Base-by-base conservation (phyloP, 2,797 vertebrate species). In the Pelobates cultripes region DNA sequence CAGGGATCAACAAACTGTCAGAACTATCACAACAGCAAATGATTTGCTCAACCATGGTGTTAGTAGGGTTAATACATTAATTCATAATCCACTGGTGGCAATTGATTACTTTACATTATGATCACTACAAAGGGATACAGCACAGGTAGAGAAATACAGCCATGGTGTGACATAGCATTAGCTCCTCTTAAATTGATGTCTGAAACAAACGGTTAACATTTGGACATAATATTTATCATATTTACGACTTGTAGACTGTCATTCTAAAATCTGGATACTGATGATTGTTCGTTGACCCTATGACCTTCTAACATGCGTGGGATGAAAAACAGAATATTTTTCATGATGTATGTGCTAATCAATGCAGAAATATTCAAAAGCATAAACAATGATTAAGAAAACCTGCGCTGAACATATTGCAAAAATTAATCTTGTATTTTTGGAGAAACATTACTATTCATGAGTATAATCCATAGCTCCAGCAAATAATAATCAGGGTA, bases 321-420 rank as follows among this genome's bases (percentile, higher is more conserved):
- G 28, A 71, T 72, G 68, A 63, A 72, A 70, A 79, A 14, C 55
- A 53, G 45, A 77, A 51, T 77, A 63, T 45, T 79, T 51, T 55
- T 72, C 12, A 15, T 71, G 69, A 79, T 79, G 61, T 72, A 79
- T 79, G 43, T 47, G 43, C 15, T 63, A 78, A 79, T 79, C 55
- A 79, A 63, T 63, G 67, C 43, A 41, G n/a, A 71, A 63, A 79
- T 70, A 41, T 63, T 79, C 55, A 53, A 64, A 71, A 40, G 28
- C 41, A 69, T 28, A 44, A 53, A 14, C 7, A 60, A 6, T 28
- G 10, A 64, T 45, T 43, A 9, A 75, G 41, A 43, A 47, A 47
- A 12, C 14, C 75, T 17, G 41, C 43, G 42, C 61, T 68, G 75
- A 68, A 76, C 75, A 55, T 76, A 67, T 68, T 76, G 75, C 14